Conservation (phyloP, 2,888 invertebrate genomes). For the Azorinus chamasolen region DNA sequence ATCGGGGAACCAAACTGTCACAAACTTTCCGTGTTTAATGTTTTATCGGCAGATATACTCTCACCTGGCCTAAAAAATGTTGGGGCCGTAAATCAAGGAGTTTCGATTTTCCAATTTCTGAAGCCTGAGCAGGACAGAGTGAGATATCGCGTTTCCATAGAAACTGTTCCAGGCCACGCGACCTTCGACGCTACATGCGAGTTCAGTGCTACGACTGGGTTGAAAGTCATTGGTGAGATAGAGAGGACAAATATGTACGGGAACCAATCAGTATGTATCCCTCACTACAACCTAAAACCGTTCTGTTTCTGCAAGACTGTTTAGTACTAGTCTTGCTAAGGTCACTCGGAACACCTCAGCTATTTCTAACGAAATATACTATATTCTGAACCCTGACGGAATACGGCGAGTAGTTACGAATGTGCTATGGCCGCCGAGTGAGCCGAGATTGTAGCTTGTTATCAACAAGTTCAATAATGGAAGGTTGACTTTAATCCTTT, state of each 20-base stretch:
- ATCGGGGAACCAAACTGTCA: conserved; percentile 88
- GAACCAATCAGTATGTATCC: conserved; percentile 53
- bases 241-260: conserved; percentile 57
- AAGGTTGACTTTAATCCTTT: too few relatives aligned
- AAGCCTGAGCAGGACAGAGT: conserved; percentile 4
- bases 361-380: too few relatives aligned
- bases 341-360: too few relatives aligned
- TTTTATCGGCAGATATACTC: conserved; percentile 29
- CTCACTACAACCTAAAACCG: conserved; percentile 30
- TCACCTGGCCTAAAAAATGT: conserved; percentile 43
- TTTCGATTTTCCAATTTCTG: conserved; percentile 51
- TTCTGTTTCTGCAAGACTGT: conserved; percentile 39
- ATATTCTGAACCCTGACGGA: too few relatives aligned
- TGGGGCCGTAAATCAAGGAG: conserved; percentile 26
- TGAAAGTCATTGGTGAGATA: conserved; percentile 29
- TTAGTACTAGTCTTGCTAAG: too few relatives aligned
- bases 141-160: conserved; percentile 36
- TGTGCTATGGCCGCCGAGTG: too few relatives aligned
- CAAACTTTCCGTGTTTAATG: conserved; percentile 82
- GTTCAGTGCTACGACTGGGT: not conserved
- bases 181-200: conserved; percentile 47
- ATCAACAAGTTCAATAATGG: too few relatives aligned
- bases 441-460: too few relatives aligned
- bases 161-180: conserved; percentile 50
- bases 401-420: too few relatives aligned